A percentile compares a stretch with the other conserved stretches of the same genome.
Conservation (phyloP, 2,797 vertebrate species). For the Pipistrellus pipistrellus region DNA sequence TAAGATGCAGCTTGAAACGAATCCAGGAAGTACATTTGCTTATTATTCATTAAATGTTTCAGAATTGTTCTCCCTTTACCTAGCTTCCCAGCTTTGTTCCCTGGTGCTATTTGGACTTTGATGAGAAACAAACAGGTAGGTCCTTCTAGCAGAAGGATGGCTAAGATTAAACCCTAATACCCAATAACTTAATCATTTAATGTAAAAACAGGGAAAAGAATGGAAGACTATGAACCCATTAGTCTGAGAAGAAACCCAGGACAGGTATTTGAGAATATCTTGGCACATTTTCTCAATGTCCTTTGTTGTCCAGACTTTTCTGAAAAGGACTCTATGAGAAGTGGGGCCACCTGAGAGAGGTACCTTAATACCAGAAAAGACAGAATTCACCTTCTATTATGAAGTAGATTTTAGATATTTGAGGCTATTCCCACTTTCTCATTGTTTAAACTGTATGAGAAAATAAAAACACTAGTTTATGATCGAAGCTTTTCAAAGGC, state of each 20-base stretch:
- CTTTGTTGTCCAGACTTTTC: neutral
- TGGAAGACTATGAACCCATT: neutral
- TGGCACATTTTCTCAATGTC: neutral
- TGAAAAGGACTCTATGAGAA: conserved; percentile 9
- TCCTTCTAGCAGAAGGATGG: neutral
- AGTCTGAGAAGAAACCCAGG: neutral
- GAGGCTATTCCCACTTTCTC: neutral
- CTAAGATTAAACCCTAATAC: neutral
- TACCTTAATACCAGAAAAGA: conserved; percentile 27
- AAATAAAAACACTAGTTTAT: neutral
- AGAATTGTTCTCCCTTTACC: neutral
- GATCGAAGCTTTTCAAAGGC: neutral
- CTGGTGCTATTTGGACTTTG: neutral
- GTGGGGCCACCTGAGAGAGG: neutral
- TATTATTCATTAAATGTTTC: neutral
- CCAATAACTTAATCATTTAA: neutral
- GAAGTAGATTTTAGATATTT: conserved; percentile 21
- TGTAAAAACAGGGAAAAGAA: neutral
- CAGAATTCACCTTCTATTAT: neutral
- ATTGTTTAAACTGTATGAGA: neutral
- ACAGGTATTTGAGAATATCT: neutral
- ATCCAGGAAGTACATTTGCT: neutral
- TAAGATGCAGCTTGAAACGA: neutral
- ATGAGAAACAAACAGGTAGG: neutral
- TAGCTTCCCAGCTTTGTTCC: neutral